Evolutionary conservation across 2,888 invertebrate genomes (phyloP), one percentile per base, ranked within the genome.

Genomic region (Adelognathus sp.): DNA sequence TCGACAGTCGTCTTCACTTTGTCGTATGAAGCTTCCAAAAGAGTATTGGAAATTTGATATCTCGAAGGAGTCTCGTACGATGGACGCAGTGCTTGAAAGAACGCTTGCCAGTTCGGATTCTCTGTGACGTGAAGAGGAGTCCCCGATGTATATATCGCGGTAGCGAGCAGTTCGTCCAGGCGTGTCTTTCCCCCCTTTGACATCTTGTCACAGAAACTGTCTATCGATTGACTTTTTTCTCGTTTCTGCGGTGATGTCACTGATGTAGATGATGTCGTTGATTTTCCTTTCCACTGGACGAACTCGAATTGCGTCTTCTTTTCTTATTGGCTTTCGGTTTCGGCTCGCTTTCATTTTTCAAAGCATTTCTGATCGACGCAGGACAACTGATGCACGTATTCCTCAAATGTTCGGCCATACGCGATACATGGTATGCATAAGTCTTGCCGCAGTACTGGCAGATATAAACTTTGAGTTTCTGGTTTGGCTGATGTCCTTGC

Each of bases 341-440:
- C n/a, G n/a, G n/a, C n/a, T n/a, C n/a, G n/a, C n/a, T n/a, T 31
- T 24, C 27, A 27, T 29, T 54, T 54, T 54, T 54, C 52, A 54
- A 54, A 14, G 27, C 9, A 27, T 54, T 54, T 27, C 18, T 54
- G 27, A 54, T 54, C 2, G 52, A 27, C 29, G 27, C 6, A 54
- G 52, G 52, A 18, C 52, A 54, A 21, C 29, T 54, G 7, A 54
- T 11, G 18, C 52, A 54, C 18, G 21, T 11, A 1, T 14, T 16
- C 52, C n/a, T 27, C 29, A 54, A 54, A 54, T 54, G 52, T 5
- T 39, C 11, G 39, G 39, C 39, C 11, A 39, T 39, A 7, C 39
- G 39, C 4, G 39, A 39, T 4, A 39, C 21, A 11, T 54, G 52
- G 9, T 54, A 54, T 27, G 52, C 29, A 29, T 54, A 54, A 21